Percentiles rank a stretch among this genome's conserved stretches.
Conservation (phyloP, 2,888 invertebrate genomes). For the Coecobrya sp. region DNA sequence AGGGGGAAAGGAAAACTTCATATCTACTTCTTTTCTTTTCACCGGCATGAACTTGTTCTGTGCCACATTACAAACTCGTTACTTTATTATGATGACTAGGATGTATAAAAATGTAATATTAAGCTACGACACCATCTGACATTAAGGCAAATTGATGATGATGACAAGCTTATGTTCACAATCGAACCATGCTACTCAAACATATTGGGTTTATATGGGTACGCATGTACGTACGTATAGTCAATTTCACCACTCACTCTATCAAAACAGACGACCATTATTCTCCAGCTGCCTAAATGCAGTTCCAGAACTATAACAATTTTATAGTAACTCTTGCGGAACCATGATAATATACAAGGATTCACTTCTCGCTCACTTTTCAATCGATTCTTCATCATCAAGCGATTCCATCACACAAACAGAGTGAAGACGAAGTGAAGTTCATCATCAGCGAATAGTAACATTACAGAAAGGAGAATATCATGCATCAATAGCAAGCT, state of each 20-base stretch:
- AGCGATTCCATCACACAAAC: not conserved
- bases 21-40: not conserved
- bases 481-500: no score
- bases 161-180: slow-evolving; percentile 72
- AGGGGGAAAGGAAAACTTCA: not conserved
- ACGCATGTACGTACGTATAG: no score
- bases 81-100: slow-evolving; percentile 41
- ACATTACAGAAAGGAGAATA: no score
- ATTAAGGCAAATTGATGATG: slow-evolving; percentile 74
- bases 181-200: slow-evolving; percentile 23
- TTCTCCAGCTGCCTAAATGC: not conserved
- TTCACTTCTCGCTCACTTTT: slow-evolving; percentile 4
- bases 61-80: slow-evolving; percentile 29
- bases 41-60: not conserved
- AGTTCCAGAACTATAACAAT: not conserved
- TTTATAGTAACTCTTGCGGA: not conserved
- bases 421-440: slow-evolving; percentile 41
- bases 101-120: slow-evolving; percentile 48
- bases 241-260: not conserved
- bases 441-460: slow-evolving; percentile 15
- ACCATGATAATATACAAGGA: not conserved
- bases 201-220: not conserved
- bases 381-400: slow-evolving; percentile 58
- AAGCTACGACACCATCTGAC: slow-evolving; percentile 34
- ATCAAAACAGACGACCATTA: not conserved